A percentile compares a stretch with the other conserved stretches of the same genome.
Evolutionary conservation across 1,140 invertebrate genomes (phyloP).

Genomic region (Aphelenchoides besseyi): DNA sequence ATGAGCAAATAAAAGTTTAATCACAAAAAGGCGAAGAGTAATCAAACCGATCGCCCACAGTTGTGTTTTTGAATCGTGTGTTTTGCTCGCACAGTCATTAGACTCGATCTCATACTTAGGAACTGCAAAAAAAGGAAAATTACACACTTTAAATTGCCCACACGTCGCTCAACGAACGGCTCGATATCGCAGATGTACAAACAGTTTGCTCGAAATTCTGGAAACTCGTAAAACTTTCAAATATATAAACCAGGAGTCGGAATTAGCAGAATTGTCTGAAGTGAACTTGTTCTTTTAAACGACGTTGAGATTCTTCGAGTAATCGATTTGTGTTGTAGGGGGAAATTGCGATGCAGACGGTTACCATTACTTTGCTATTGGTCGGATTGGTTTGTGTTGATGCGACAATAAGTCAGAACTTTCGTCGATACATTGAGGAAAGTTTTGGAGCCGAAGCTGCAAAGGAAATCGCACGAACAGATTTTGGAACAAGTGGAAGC

Average conservation of each 20-base stretch:
- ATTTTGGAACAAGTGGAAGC: not conserved
- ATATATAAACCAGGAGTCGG: not conserved
- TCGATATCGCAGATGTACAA: too few species aligned
- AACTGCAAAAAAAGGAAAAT: not conserved
- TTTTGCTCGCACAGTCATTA: not conserved
- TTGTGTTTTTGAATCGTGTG: not conserved
- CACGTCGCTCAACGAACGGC: not conserved
- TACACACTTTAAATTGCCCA: not conserved
- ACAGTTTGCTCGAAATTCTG: not conserved
- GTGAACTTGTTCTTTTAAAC: not conserved
- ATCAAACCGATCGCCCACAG: not conserved
- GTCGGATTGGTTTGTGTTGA: not conserved
- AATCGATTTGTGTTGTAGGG: not conserved
- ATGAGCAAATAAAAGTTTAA: not conserved
- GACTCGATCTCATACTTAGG: not conserved
- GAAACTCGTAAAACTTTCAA: not conserved
- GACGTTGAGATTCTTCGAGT: not conserved
- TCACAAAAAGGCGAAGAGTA: not conserved
- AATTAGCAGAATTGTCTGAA: not conserved
- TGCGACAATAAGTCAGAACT: constrained; percentile 9
- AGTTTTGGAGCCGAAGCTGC: not conserved
- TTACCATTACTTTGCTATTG: not conserved
- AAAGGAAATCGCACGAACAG: not conserved
- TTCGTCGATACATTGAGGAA: constrained; percentile 2
- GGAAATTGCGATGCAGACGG: too few species aligned